Evolutionary conservation across 2,113 vertebrate genomes (phyloP).

Genomic region (Danionella cerebrum): DNA sequence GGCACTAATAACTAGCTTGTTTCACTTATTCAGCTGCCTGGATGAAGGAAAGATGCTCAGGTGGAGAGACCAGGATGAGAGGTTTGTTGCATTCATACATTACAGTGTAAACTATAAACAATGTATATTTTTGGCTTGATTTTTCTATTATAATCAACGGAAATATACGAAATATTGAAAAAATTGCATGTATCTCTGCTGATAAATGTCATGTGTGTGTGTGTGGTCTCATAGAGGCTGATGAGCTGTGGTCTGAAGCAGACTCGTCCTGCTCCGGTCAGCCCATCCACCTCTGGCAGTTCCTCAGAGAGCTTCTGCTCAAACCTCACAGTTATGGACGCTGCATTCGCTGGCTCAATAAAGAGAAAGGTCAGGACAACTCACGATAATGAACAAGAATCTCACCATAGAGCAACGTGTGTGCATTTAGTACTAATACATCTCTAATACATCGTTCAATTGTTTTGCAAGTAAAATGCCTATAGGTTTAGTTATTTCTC

Average conservation of each 20-base stretch:
- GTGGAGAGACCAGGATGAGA: slow-evolving; percentile 53
- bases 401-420: no score
- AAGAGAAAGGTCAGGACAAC: slow-evolving; percentile 81
- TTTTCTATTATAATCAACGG: not conserved
- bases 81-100: slow-evolving; percentile 34
- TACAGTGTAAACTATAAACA: not conserved
- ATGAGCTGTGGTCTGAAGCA: slow-evolving; percentile 80
- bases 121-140: no score
- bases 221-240: slow-evolving; percentile 47
- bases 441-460: no score
- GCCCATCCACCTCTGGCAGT: slow-evolving; percentile 97
- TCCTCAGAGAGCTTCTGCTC: slow-evolving; percentile 88
- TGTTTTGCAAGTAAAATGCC: no score
- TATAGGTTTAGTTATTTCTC: no score
- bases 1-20: not conserved
- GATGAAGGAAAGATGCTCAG: slow-evolving; percentile 85
- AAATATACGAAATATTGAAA: no score
- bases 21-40: slow-evolving; percentile 75
- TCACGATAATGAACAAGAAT: not conserved
- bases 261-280: slow-evolving; percentile 89
- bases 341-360: slow-evolving; percentile 96
- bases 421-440: no score
- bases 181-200: not conserved
- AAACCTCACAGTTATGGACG: slow-evolving; percentile 91
- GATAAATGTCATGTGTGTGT: slow-evolving; percentile 16